These are phyloP conservation scores for Teleogryllus oceanicus DNA, from an alignment of 2,888 invertebrate species.

Conservation along the genomic window DNA sequence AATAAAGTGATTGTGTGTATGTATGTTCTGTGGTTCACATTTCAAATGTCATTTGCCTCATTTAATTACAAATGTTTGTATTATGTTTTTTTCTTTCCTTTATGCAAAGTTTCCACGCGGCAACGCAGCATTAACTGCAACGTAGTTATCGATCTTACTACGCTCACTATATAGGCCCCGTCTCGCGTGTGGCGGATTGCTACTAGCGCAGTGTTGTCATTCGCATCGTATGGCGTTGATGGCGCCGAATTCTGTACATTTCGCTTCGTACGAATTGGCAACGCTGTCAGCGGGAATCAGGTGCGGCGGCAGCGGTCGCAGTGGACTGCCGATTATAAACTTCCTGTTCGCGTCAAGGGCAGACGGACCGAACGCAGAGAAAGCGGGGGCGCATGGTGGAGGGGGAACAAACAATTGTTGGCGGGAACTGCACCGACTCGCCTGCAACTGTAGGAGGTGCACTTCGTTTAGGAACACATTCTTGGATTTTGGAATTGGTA, in stretches of 20 bases:
- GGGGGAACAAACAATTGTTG: too few relatives aligned
- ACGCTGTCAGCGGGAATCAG: background rate
- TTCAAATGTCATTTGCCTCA: too few relatives aligned
- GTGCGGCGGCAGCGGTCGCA: background rate
- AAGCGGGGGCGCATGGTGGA: background rate
- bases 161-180: background rate
- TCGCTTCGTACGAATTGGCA: background rate
- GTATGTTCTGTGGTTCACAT: too few relatives aligned
- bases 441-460: too few relatives aligned
- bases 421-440: too few relatives aligned
- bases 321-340: background rate
- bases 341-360: constrained; percentile 9
- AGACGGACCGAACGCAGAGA: background rate
- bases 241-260: background rate
- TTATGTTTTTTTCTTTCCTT: too few relatives aligned
- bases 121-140: constrained; percentile 30
- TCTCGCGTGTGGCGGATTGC: background rate
- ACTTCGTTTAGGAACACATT: too few relatives aligned
- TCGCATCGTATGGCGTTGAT: background rate
- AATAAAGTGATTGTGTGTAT: too few relatives aligned
- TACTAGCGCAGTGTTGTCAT: background rate
- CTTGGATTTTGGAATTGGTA: too few relatives aligned
- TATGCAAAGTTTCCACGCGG: background rate
- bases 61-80: too few relatives aligned
- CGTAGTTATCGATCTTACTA: constrained; percentile 29